Base-by-base conservation (phyloP, 1,140 invertebrate genomes). In the Trypoxylus dichotomus region DNA sequence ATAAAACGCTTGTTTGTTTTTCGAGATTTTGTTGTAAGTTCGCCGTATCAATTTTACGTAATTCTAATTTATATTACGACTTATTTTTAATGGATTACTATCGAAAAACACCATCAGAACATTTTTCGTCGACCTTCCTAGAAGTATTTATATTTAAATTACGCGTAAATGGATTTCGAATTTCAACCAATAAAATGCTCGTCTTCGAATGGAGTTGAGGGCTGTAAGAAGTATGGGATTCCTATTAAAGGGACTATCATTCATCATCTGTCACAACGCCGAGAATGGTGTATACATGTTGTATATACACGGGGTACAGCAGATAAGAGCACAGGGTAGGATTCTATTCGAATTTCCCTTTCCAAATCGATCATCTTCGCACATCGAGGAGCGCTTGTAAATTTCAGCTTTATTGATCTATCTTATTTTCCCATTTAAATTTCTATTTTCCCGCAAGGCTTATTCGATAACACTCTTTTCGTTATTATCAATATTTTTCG, bases 241-340 rank as follows among this genome's bases (percentile, higher is more conserved):
- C 79, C 81, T 83, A 82, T 82, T 83, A 82, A 81, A 78, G 43
- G 15, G 81, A 82, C 78, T 82, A 83, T 83, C 81, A 83, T 83
- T 83, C 82, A 83, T 83, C 83, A 83, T 83, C 80, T 83, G 83
- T 83, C 83, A 81, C 79, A 63, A 79, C 80, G 79, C 72, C 54
- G 77, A 72, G 77, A 79, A 78, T 80, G 77, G 76, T 82, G 78
- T 79, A 81, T 81, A 80, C 80, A 82, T 82, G n/a, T n/a, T n/a
- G 80, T 78, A 81, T 63, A 47, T 47, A 47, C 43, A 47, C 15
- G 68, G 75, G 76, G 76, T 71, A 73, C 76, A 76, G 75, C 77
- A 77, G 79, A 80, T 79, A 80, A 80, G 77, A 80, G 78, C 58
- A 60, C 79, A 79, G 79, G 77, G 78, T 25, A 76, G 79, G 13